A percentile compares a stretch with the other conserved stretches of the same genome.
phyloP scores from a whole-genome alignment of 1,140 invertebrate species.

The Pseudomyrmex concolor region DNA sequence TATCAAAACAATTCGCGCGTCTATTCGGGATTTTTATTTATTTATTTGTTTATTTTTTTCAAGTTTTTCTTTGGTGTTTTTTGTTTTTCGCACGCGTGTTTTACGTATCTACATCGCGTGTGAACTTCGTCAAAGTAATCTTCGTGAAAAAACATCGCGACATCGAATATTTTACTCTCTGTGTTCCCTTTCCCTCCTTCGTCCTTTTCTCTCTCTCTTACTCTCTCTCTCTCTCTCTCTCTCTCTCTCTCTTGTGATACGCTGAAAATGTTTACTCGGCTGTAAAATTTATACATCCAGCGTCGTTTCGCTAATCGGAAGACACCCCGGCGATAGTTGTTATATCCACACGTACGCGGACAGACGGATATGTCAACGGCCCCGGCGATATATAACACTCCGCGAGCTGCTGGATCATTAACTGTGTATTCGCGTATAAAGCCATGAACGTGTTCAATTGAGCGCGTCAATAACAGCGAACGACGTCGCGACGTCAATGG shows the following conservation, averaged over 20 bases:
- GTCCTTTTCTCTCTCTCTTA: too few relatives aligned
- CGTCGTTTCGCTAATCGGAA: constrained; percentile 53
- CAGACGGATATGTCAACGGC: constrained; percentile 44
- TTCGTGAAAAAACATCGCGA: background rate
- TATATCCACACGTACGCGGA: background rate
- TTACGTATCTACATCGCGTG: too few relatives aligned
- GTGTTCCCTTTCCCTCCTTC: background rate
- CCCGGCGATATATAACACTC: constrained; percentile 30
- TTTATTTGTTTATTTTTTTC: background rate
- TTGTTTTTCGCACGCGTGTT: background rate
- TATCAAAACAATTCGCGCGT: background rate
- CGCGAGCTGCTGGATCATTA: constrained; percentile 30
- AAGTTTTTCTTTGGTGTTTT: too few relatives aligned
- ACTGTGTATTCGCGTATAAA: constrained; percentile 49
- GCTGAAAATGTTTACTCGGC: background rate
- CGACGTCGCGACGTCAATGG: background rate
- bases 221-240: too few relatives aligned
- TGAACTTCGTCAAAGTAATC: background rate
- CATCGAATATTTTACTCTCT: background rate
- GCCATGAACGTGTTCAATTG: constrained; percentile 47
- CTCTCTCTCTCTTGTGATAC: background rate
- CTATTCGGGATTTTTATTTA: background rate
- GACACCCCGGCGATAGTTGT: background rate
- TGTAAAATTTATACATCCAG: constrained; percentile 45
- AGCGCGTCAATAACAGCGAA: constrained; percentile 28